Evolutionary conservation across 2,797 vertebrate species (phyloP), one percentile per base, ranked within the genome.

Genomic region (Rhabdophis nuchalis): DNA sequence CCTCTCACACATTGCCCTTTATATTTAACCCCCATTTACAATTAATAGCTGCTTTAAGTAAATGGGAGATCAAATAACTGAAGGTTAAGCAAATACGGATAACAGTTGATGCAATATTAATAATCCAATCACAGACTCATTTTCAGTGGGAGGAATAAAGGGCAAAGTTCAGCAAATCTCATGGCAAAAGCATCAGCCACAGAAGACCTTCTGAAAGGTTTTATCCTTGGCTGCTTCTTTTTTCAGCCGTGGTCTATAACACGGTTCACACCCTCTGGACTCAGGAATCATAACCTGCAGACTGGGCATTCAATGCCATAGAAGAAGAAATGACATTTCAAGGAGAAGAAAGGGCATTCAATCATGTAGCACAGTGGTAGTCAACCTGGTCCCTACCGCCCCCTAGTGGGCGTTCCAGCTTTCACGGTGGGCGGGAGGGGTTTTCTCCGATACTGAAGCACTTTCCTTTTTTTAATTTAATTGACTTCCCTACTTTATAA

Each of bases 71-170:
- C 91, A 87, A 91, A 56, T 94, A 92, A 94, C 90, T 94, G 89
- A 54, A 90, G 87, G 23, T 93, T 96, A 95, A 93, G 94, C 52
- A 86, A 96, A 96, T 95, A 93, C 91, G 94, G 93, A 85, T 93
- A 94, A 91, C 95, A 93, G 95, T 94, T 97, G 96, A 96, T 96
- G 96, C 95, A 97, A 96, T 94, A 94, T 96, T 96, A 97, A 96
- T 93, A 96, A 95, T 88, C 96, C 96, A 96, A 96, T 97, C 96
- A 96, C 94, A 94, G 54, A 94, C 94, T 93, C 93, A 93, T 94
- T 89, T 18, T 52, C 88, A 89, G 93, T 95, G 97, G 97, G 97
- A 96, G 97, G 96, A 96, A 92, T 95, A 95, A 94, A 96, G 96
- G n/a, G 96, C 96, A 97, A 96, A 93, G 97, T 96, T 96, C 93